Evolutionary conservation across 2,888 invertebrate species (phyloP).

Genomic region (Rhodophaea formosa): DNA sequence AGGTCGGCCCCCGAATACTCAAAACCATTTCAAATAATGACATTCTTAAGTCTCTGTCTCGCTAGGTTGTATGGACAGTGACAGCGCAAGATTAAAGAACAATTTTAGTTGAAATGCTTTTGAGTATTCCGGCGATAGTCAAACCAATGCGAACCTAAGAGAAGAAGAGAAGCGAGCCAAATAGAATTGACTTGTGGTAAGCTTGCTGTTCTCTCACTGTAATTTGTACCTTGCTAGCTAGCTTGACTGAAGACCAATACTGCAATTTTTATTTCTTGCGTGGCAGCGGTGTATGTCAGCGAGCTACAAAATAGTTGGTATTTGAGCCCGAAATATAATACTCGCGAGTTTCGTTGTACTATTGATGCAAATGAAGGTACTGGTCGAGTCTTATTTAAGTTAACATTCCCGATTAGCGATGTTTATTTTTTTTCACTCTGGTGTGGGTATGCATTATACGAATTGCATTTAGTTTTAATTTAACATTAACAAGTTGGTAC

Average conservation of each 20-base stretch:
- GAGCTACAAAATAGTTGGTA: neutral
- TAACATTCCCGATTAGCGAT: slow-evolving; percentile 57
- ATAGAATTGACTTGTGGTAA: too few species aligned
- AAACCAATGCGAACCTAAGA: too few species aligned
- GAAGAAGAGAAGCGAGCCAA: too few species aligned
- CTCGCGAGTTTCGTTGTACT: slow-evolving; percentile 7
- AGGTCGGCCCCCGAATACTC: too few species aligned
- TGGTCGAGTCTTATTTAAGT: slow-evolving; percentile 42
- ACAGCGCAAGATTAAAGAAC: too few species aligned
- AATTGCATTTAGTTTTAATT: slow-evolving; percentile 28
- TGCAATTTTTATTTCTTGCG: neutral
- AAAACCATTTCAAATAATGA: too few species aligned
- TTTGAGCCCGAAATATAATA: slow-evolving; percentile 5
- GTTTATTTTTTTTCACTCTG: slow-evolving; percentile 33
- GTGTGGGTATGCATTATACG: slow-evolving; percentile 25
- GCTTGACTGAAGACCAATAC: neutral
- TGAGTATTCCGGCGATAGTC: too few species aligned
- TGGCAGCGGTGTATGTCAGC: neutral
- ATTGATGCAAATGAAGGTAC: slow-evolving; percentile 36
- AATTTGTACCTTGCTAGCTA: neutral
- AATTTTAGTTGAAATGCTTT: too few species aligned
- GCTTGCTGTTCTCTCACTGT: neutral
- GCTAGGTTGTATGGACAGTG: too few species aligned
- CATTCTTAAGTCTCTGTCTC: too few species aligned
- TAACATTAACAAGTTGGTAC: slow-evolving; percentile 3